A percentile compares a stretch with the other conserved stretches of the same genome.
Evolutionary conservation across 2,888 invertebrate species (phyloP).

Genomic region (Elegia similella): DNA sequence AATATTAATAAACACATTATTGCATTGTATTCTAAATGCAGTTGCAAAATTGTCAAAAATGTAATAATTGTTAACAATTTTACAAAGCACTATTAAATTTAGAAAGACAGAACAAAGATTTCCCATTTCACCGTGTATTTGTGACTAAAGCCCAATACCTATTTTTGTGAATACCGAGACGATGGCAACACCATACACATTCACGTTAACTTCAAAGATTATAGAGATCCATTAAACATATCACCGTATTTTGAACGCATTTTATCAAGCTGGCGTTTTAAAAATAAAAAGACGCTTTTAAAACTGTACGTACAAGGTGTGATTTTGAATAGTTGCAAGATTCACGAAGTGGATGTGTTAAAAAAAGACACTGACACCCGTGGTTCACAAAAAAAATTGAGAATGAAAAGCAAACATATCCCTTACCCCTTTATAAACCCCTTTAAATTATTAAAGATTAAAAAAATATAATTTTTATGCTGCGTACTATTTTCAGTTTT

Average conservation of each 20-base stretch:
- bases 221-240: conserved; percentile 40
- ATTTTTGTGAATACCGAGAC: conserved; percentile 69
- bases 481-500: too few relatives aligned
- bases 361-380: too few relatives aligned
- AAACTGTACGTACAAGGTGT: too few relatives aligned
- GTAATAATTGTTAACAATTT: conserved; percentile 22
- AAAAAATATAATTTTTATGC: too few relatives aligned
- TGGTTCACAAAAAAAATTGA: too few relatives aligned
- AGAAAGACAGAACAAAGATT: conserved; percentile 73
- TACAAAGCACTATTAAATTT: conserved; percentile 36
- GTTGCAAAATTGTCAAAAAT: conserved; percentile 28
- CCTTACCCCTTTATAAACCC: too few relatives aligned
- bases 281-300: too few relatives aligned
- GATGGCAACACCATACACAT: conserved; percentile 70
- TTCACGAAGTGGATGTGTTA: too few relatives aligned
- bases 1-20: conserved; percentile 58
- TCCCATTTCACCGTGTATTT: conserved; percentile 73
- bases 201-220: conserved; percentile 52
- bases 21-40: conserved; percentile 37
- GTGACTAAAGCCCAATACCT: conserved; percentile 75
- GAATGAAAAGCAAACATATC: too few relatives aligned
- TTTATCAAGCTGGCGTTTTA: neutral
- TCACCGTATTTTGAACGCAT: conserved; percentile 45
- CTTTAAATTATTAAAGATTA: too few relatives aligned
- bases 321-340: too few relatives aligned